phyloP scores from a whole-genome alignment of 2,113 vertebrate genomes.

The Mola mola region DNA sequence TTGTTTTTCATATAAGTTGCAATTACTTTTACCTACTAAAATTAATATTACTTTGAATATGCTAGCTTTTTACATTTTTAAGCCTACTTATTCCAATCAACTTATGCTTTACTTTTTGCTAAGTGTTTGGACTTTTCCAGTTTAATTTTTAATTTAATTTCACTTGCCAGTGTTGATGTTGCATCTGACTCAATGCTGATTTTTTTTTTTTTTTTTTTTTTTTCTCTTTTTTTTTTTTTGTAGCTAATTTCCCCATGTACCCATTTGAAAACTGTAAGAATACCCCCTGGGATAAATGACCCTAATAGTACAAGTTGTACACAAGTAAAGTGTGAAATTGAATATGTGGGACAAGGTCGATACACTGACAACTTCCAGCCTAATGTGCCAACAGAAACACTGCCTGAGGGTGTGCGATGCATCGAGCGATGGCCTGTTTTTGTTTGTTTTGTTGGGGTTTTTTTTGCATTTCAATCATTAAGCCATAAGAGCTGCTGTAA shows the following conservation, averaged over 20 bases:
- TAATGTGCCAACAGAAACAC: constrained; percentile 11
- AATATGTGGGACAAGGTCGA: constrained; percentile 14
- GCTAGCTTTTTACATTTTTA: too few species aligned
- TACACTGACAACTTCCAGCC: not conserved
- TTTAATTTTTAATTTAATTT: not conserved
- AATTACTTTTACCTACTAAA: too few species aligned
- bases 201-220: not conserved
- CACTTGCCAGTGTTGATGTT: not conserved
- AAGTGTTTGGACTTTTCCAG: not conserved
- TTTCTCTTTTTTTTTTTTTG: not conserved
- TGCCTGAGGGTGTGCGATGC: constrained; percentile 21
- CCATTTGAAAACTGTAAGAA: not conserved
- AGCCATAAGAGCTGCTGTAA: constrained; percentile 48
- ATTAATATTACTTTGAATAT: too few species aligned
- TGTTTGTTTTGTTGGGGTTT: not conserved
- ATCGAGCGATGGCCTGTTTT: constrained; percentile 38
- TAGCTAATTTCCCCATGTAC: not conserved
- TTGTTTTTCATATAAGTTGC: too few species aligned
- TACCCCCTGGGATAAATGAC: not conserved
- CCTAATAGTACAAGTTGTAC: not conserved
- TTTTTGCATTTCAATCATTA: constrained; percentile 52
- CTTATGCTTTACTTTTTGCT: not conserved
- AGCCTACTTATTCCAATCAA: not conserved
- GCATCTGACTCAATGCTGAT: not conserved
- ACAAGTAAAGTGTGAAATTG: constrained; percentile 27